Evolutionary conservation across 2,888 invertebrate genomes (phyloP), one percentile per base, ranked within the genome.

Genomic region (Fragum whitleyi): DNA sequence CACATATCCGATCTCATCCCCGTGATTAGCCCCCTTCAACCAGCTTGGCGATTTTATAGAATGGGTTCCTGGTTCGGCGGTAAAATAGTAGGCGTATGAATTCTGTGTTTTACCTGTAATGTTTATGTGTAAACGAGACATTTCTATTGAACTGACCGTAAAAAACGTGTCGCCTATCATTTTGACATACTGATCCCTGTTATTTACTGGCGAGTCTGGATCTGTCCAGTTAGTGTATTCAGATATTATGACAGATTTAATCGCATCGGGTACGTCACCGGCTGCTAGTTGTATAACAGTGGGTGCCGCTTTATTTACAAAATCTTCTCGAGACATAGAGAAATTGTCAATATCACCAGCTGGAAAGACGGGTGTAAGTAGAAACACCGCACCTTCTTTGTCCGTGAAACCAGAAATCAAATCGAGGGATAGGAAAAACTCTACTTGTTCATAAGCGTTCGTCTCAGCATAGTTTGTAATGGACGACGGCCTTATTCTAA

Each of bases 81-180:
- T 65, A 74, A 91, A 91, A 11, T 83, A 59, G 79, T 92, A 92
- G 26, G 88, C 39, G 70, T 81, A 90, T 6, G 80, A 83, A 36
- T 80, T 57, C 0, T 36, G 69, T 14, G 39, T 19, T 2, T 9
- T 29, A 2, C 36, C 59, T 21, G 61, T 68, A 11, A 39, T 57
- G 23, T 96, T 96, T 0, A 97, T 96, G 88, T 97, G 96, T 62
- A 70, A 74, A 97, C 97, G 21, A 98, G 97, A 93, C 98, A 98
- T 53, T 36, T 68, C 62, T 0, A 76, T 32, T 0, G 39, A 59
- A 0, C 68, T 70, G 21, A 53, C 69, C 84, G 97, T 97, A 95
- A 98, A 98, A 95, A 97, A 97, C 93, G 97, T 97, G 94, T 99
- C 98, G n/a, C 98, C 98, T 0, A 98, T 97, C 9, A 97, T 96